A percentile compares a stretch with the other conserved stretches of the same genome.
Evolutionary conservation across 2,113 vertebrate species (phyloP).

Genomic region (Cyrtonyx montezumae): DNA sequence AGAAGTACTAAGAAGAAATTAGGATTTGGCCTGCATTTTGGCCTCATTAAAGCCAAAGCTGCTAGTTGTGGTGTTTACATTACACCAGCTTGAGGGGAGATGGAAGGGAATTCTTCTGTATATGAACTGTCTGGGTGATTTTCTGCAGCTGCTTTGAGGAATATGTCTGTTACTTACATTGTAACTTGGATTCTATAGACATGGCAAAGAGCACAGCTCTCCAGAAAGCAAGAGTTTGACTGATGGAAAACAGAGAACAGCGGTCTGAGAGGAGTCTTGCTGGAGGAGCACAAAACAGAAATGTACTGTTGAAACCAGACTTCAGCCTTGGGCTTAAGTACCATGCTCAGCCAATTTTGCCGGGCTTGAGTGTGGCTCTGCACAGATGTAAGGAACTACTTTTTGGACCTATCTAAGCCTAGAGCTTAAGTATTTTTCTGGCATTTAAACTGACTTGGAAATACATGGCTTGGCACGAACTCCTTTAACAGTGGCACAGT

Average conservation of each 20-base stretch:
- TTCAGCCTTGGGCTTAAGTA: conserved; percentile 29
- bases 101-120: conserved; percentile 51
- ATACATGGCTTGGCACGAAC: conserved; percentile 10
- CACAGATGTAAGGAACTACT: conserved; percentile 5
- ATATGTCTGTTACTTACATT: conserved; percentile 57
- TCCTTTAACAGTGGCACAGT: conserved; percentile 40
- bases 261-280: conserved; percentile 29
- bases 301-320: conserved; percentile 28
- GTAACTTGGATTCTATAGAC: conserved; percentile 49
- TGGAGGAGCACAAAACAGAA: conserved; percentile 41
- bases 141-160: conserved; percentile 68
- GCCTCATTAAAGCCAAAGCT: neutral
- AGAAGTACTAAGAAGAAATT: neutral
- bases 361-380: neutral
- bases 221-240: conserved; percentile 48
- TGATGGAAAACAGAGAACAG: conserved; percentile 66
- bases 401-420: neutral
- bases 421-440: conserved; percentile 21
- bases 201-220: conserved; percentile 43
- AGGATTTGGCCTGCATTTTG: neutral
- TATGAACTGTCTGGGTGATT: conserved; percentile 64
- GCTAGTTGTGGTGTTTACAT: conserved; percentile 52
- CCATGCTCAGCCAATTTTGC: neutral
- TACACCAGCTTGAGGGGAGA: conserved; percentile 31
- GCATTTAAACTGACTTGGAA: neutral